Evolutionary conservation across 1,140 invertebrate genomes (phyloP), one percentile per base, ranked within the genome.

Genomic region (Eulimnadia texana): DNA sequence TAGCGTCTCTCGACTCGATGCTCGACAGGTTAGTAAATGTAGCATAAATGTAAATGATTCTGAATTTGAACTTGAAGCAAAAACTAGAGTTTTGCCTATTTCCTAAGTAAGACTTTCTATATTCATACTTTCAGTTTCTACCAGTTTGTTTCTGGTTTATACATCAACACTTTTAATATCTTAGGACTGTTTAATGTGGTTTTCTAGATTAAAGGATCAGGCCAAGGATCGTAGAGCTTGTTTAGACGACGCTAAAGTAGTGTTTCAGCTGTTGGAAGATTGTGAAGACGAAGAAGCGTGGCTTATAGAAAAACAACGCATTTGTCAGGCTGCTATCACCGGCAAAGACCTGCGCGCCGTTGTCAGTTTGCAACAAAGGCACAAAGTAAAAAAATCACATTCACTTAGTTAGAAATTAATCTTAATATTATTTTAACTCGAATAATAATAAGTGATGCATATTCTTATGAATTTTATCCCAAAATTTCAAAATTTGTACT

Each of bases 221-320:
- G 42, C 51, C 2, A 84, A 85, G 61, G 82, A 85, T 62, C 80
- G 93, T 19, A 83, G 90, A 61, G 81, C 81, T 0, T 80, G 86
- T 9, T 74, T 99, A 10, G 90, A 96, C 70, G 90, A 95, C 64
- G 91, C 92, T 0, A 79, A 91, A 64, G 89, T 91, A 68, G 91
- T 93, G 68, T 96, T 89, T 72, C 92, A 96, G 70, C 97, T 98
- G 73, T 77, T 98, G 58, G 86, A 92, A 60, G 91, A 95, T 72
- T 86, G 91, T 66, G 90, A 90, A 65, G 90, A 93, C 66, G 92
- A 95, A 73, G 91, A 92, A 76, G 85, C 88, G 0, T 96, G 93
- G 87, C 73, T 96, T 23, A 82, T 90, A 9, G 93, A 97, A 68
- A 93, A 94, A 68, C 88, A 95, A 69, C 76, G 90, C 11, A 89